phyloP scores from a whole-genome alignment of 2,888 invertebrate genomes.

The Operophtera brumata region DNA sequence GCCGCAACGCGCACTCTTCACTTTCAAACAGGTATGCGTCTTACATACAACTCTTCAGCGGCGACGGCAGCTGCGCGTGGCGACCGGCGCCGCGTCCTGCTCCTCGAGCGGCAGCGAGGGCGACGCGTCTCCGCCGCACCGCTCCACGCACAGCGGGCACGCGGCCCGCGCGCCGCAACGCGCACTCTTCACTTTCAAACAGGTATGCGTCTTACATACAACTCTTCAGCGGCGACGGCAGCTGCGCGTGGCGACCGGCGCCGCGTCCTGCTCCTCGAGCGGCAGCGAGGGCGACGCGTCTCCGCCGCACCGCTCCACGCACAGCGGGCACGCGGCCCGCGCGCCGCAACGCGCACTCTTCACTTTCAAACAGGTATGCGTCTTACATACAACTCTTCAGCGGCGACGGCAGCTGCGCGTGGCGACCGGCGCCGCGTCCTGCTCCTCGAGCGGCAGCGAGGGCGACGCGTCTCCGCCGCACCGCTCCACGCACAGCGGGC shows the following conservation, averaged over 20 bases:
- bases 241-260: slow-evolving; percentile 85
- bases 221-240: slow-evolving; percentile 92
- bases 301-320: slow-evolving; percentile 83
- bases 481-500: slow-evolving; percentile 76
- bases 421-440: slow-evolving; percentile 77
- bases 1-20: slow-evolving; percentile 89
- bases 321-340: slow-evolving; percentile 82
- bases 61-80: slow-evolving; percentile 91
- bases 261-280: slow-evolving; percentile 75
- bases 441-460: slow-evolving; percentile 78
- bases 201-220: slow-evolving; percentile 78
- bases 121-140: slow-evolving; percentile 85
- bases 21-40: slow-evolving; percentile 90
- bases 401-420: slow-evolving; percentile 93
- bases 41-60: slow-evolving; percentile 88
- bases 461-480: slow-evolving; percentile 85
- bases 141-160: slow-evolving; percentile 74
- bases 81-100: slow-evolving; percentile 78
- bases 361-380: slow-evolving; percentile 92
- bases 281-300: slow-evolving; percentile 82
- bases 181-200: slow-evolving; percentile 96
- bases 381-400: slow-evolving; percentile 84
- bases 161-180: slow-evolving; percentile 82
- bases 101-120: slow-evolving; percentile 80
- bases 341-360: slow-evolving; percentile 87